These are phyloP conservation scores for Portunus trituberculatus DNA, from an alignment of 1,140 invertebrate species.

Conservation along the genomic window DNA sequence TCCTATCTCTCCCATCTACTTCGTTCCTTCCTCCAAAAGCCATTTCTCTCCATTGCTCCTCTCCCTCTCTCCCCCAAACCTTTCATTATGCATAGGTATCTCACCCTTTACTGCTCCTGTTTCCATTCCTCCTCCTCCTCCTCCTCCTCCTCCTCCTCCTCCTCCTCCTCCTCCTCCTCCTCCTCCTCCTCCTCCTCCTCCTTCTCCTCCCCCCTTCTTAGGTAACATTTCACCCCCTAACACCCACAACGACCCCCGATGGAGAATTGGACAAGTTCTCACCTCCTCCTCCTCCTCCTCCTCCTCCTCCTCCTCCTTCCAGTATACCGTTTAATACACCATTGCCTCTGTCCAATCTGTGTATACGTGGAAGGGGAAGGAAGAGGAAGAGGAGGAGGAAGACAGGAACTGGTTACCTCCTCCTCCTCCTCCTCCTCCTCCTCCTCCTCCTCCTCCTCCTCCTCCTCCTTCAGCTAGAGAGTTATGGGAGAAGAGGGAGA, in stretches of 20 bases:
- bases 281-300: conserved; percentile 5
- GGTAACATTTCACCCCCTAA: not conserved
- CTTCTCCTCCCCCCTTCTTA: not conserved
- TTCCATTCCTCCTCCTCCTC: not conserved
- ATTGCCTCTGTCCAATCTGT: not conserved
- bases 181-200: not conserved
- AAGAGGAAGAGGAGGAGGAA: not conserved
- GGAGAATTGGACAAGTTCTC: not conserved
- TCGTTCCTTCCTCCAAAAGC: too few relatives aligned
- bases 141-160: not conserved
- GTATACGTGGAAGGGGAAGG: not conserved
- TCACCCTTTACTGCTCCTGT: not conserved
- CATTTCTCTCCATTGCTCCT: not conserved
- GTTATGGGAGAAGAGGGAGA: not conserved
- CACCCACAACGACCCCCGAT: not conserved
- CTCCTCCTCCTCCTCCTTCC: not conserved
- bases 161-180: not conserved
- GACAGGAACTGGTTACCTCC: not conserved
- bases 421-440: not conserved
- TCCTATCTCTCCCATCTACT: not conserved
- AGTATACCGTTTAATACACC: not conserved
- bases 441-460: too few relatives aligned
- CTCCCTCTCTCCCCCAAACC: not conserved
- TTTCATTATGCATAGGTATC: not conserved
- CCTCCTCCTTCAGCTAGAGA: not conserved